phyloP scores from a whole-genome alignment of 2,797 vertebrate species.

The Holocentrus rufus region DNA sequence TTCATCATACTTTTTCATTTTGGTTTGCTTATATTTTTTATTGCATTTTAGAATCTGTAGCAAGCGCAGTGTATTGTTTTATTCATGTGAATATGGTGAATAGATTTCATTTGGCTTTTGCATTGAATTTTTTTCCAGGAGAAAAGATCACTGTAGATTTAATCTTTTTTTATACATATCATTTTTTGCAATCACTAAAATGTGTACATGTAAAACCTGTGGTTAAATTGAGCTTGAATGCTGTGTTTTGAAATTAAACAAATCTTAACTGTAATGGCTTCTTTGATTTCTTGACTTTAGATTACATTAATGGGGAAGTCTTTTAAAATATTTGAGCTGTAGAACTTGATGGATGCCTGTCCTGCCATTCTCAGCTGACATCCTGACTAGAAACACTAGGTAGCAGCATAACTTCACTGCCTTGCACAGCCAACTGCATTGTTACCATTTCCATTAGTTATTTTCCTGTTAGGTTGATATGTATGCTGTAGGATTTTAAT shows the following conservation, averaged over 20 bases:
- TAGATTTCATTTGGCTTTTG: slow-evolving; percentile 61
- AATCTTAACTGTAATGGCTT: slow-evolving; percentile 71
- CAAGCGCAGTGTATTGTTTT: slow-evolving; percentile 62
- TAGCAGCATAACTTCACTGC: slow-evolving; percentile 59
- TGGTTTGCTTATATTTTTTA: slow-evolving; percentile 47
- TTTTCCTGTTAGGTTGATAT: too few species aligned
- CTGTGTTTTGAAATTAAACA: slow-evolving; percentile 95
- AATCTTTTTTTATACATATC: slow-evolving; percentile 59
- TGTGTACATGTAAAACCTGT: slow-evolving; percentile 93
- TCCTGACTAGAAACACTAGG: slow-evolving; percentile 60
- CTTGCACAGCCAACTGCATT: too few species aligned
- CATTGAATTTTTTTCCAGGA: slow-evolving; percentile 21
- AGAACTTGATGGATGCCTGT: background rate
- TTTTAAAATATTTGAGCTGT: background rate
- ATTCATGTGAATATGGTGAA: slow-evolving; percentile 77
- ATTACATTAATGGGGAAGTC: background rate
- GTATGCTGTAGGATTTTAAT: too few species aligned
- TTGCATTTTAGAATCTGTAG: slow-evolving; percentile 70
- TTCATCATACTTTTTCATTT: slow-evolving; percentile 45
- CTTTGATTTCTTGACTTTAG: slow-evolving; percentile 3
- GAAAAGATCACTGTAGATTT: slow-evolving; percentile 72
- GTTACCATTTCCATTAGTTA: background rate
- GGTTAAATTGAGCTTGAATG: slow-evolving; percentile 94
- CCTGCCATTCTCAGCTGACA: background rate
- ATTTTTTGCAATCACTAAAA: slow-evolving; percentile 88